Evolutionary conservation across 2,888 invertebrate genomes (phyloP).

Genomic region (Meganola albula): DNA sequence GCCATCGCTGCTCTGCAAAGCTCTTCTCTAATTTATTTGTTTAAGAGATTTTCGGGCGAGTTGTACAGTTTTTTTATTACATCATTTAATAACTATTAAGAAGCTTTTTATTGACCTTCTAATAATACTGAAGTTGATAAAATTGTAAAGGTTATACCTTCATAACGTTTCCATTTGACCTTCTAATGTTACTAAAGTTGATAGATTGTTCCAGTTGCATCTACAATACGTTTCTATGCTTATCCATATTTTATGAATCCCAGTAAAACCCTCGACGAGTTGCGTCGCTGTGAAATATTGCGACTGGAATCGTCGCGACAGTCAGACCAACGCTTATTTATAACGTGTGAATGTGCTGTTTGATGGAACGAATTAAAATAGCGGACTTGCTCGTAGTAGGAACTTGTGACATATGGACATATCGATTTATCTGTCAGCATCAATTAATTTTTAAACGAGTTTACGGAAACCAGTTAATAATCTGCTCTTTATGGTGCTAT

Average conservation of each 20-base stretch:
- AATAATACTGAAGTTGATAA: no score
- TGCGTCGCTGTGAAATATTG: constrained; percentile 68
- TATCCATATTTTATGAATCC: constrained; percentile 24
- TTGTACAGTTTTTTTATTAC: no score
- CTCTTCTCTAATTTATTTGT: no score
- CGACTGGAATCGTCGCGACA: constrained; percentile 64
- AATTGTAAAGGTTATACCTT: no score
- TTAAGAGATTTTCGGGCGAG: no score
- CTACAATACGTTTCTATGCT: no score
- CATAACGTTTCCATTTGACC: no score
- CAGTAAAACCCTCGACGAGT: constrained; percentile 43
- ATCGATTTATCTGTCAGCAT: constrained; percentile 48
- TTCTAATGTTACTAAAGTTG: no score
- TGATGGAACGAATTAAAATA: constrained; percentile 56
- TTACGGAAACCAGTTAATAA: constrained; percentile 21
- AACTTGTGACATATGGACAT: constrained; percentile 39
- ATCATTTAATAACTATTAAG: no score
- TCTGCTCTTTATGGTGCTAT: constrained; percentile 25
- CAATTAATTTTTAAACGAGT: constrained; percentile 39
- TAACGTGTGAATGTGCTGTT: constrained; percentile 58
- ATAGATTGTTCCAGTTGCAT: no score
- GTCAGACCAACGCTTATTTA: constrained; percentile 60
- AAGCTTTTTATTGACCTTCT: no score
- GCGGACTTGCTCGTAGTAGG: constrained; percentile 26
- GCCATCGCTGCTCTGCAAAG: no score